phyloP scores from a whole-genome alignment of 1,140 invertebrate species.

The Rhagoletis pomonella region DNA sequence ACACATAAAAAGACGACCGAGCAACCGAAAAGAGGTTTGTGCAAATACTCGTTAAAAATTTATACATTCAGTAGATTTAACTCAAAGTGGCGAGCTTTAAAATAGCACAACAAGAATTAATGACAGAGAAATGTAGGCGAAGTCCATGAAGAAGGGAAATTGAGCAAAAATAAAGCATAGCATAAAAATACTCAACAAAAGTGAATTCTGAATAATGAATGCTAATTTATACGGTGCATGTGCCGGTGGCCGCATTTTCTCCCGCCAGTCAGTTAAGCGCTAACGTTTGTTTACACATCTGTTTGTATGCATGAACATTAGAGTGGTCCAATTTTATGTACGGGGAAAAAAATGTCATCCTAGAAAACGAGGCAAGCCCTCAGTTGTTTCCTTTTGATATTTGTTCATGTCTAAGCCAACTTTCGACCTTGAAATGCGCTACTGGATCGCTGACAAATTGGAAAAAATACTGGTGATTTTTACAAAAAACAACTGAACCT shows the following conservation, averaged over 20 bases:
- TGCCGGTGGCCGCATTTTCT: neutral
- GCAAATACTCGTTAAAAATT: constrained; percentile 46
- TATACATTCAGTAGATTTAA: constrained; percentile 17
- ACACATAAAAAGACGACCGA: neutral
- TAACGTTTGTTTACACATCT: neutral
- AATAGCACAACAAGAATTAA: constrained; percentile 17
- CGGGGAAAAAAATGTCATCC: too few relatives aligned
- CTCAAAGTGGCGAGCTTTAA: constrained; percentile 17
- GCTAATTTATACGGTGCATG: constrained; percentile 22
- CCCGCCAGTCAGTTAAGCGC: neutral
- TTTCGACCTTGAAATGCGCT: too few relatives aligned
- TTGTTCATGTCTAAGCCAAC: too few relatives aligned
- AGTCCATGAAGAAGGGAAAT: neutral
- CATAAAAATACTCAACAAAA: constrained; percentile 2
- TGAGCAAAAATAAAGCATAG: neutral
- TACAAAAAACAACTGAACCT: too few relatives aligned
- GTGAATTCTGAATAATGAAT: constrained; percentile 38
- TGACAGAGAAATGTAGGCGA: neutral
- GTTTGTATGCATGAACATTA: too few relatives aligned
- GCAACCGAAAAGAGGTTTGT: neutral
- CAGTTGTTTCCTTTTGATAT: too few relatives aligned
- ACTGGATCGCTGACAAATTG: too few relatives aligned
- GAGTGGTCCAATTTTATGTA: too few relatives aligned
- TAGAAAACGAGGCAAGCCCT: neutral
- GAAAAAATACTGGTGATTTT: too few relatives aligned